phyloP scores from a whole-genome alignment of 2,113 vertebrate species.

The Edolisoma coerulescens region DNA sequence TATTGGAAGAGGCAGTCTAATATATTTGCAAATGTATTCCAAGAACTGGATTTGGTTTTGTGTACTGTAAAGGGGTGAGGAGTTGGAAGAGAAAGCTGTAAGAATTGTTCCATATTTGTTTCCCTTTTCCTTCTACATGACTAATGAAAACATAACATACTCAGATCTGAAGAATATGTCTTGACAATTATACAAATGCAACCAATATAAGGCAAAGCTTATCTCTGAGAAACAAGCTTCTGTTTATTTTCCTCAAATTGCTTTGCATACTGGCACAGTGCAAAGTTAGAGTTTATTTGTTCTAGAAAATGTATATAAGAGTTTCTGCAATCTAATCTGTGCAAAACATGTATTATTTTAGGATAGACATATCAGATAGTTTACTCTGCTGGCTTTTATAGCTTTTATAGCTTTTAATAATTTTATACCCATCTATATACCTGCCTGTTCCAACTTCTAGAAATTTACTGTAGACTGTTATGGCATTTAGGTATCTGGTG shows the following conservation, averaged over 20 bases:
- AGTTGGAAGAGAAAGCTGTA: neutral
- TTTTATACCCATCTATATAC: neutral
- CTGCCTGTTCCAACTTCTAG: neutral
- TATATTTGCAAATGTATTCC: neutral
- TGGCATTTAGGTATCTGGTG: neutral
- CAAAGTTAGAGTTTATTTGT: neutral
- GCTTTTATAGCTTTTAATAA: neutral
- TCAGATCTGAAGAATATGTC: neutral
- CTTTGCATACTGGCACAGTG: neutral
- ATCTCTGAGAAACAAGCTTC: neutral
- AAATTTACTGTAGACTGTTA: neutral
- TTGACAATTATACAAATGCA: neutral
- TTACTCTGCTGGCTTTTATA: neutral
- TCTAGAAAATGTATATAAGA: neutral
- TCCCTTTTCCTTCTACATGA: neutral
- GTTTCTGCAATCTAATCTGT: neutral
- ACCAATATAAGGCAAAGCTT: neutral
- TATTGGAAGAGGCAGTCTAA: neutral
- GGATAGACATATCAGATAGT: too few species aligned
- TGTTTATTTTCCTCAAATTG: neutral
- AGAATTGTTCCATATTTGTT: neutral
- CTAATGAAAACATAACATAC: neutral
- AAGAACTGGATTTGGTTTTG: neutral
- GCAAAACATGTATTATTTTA: too few species aligned
- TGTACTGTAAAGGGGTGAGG: neutral